Evolutionary conservation across 2,888 invertebrate genomes (phyloP).

Genomic region (Operophtera brumata): DNA sequence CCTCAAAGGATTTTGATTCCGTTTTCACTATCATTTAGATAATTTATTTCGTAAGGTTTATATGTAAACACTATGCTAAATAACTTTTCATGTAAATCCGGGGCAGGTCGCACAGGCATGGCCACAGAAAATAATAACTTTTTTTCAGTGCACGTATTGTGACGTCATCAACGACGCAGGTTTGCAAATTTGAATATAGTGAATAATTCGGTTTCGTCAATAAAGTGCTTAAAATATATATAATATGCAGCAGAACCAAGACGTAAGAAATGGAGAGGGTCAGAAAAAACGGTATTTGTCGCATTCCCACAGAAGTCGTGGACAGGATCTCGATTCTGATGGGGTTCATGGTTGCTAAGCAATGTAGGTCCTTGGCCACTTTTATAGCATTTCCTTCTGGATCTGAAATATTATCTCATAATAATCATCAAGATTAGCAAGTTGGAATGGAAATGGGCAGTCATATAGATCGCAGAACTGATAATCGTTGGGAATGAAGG

Average conservation of each 20-base stretch:
- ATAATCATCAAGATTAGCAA: too few species aligned
- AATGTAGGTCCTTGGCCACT: not conserved
- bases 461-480: too few species aligned
- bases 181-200: not conserved
- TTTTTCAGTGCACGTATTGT: not conserved
- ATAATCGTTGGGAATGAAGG: too few species aligned
- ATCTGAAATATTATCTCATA: not conserved
- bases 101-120: too few species aligned
- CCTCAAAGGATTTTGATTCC: too few species aligned
- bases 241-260: not conserved
- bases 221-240: not conserved
- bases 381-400: not conserved
- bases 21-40: too few species aligned
- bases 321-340: not conserved
- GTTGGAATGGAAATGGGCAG: too few species aligned
- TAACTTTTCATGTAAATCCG: too few species aligned
- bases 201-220: not conserved
- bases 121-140: not conserved
- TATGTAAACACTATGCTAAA: too few species aligned
- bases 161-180: not conserved
- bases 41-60: too few species aligned
- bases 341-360: not conserved
- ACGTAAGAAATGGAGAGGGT: not conserved
- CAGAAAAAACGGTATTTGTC: not conserved
- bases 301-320: not conserved